These are phyloP conservation scores for Podocnemis expansa DNA, from an alignment of 2,113 vertebrate species.

Conservation along the genomic window DNA sequence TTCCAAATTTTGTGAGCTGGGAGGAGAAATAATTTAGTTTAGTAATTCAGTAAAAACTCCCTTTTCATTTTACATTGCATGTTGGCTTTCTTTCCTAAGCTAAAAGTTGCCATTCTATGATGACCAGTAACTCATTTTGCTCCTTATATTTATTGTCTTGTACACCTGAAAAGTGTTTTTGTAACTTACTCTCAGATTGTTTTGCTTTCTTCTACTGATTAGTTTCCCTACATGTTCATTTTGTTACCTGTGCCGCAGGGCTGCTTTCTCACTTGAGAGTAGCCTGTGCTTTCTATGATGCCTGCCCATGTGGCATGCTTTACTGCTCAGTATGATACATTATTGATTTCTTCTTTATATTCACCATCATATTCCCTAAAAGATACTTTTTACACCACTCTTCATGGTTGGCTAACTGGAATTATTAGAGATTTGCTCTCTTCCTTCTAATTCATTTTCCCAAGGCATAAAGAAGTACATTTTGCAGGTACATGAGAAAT, in stretches of 20 bases:
- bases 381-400: not conserved
- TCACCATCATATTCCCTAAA: not conserved
- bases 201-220: not conserved
- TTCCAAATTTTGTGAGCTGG: not conserved
- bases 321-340: not conserved
- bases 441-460: not conserved
- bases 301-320: conserved; percentile 2
- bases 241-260: conserved; percentile 1
- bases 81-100: not conserved
- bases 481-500: fast-evolving
- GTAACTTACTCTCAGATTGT: not conserved
- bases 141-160: not conserved
- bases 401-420: not conserved
- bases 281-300: not conserved
- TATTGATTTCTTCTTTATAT: not conserved
- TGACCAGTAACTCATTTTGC: conserved; percentile 7
- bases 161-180: not conserved
- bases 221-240: not conserved
- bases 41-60: conserved; percentile 9
- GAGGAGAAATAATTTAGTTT: conserved; percentile 24
- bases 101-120: not conserved
- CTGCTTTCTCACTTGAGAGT: not conserved
- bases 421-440: fast-evolving
- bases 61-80: not conserved
- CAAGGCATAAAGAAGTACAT: fast-evolving